Conservation (phyloP, 1,140 invertebrate species). For the Euwallacea similis region DNA sequence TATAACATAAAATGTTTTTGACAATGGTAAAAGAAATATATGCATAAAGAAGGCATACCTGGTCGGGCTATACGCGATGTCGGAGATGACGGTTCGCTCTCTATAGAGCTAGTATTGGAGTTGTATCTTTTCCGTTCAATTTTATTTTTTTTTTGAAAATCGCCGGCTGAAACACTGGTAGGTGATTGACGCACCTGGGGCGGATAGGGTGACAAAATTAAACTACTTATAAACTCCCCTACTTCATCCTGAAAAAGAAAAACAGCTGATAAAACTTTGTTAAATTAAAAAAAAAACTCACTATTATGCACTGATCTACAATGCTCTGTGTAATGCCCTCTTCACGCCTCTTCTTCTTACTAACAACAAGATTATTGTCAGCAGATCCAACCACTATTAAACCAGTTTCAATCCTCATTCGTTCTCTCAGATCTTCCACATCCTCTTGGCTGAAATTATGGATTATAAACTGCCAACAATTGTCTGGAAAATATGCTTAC, state of each 20-base stretch:
- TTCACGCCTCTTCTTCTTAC: conserved; percentile 67
- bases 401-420: conserved; percentile 74
- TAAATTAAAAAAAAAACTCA: conserved; percentile 46
- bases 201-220: conserved; percentile 63
- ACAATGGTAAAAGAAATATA: not conserved
- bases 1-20: no score
- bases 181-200: conserved; percentile 58
- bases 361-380: conserved; percentile 75
- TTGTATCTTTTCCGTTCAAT: conserved; percentile 53
- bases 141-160: conserved; percentile 44
- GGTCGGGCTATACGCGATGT: conserved; percentile 51
- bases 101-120: conserved; percentile 60
- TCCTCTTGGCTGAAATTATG: conserved; percentile 64
- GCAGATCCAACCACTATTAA: conserved; percentile 81
- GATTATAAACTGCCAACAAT: not conserved
- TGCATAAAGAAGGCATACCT: conserved; percentile 18
- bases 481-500: conserved; percentile 41
- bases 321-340: conserved; percentile 81
- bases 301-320: conserved; percentile 77
- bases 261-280: no score
- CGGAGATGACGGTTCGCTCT: conserved; percentile 59
- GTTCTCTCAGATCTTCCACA: conserved; percentile 74
- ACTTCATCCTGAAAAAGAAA: conserved; percentile 59
- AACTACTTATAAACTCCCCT: conserved; percentile 63
- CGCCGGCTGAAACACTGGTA: conserved; percentile 40